Percentiles rank a stretch among this genome's conserved stretches.
Conservation (phyloP, 1,140 invertebrate species). For the Nebria ingens region DNA sequence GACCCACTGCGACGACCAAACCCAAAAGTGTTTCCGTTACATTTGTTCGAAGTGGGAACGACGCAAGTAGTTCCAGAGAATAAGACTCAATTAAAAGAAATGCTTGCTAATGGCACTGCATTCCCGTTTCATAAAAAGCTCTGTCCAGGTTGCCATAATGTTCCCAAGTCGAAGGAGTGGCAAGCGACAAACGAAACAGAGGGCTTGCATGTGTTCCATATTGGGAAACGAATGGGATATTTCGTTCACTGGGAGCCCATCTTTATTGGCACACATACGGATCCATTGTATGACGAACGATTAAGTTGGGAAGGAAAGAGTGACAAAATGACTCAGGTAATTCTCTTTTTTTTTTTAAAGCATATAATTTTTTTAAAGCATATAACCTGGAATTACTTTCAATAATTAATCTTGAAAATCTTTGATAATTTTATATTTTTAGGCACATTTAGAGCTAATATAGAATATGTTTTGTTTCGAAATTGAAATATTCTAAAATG, state of each 20-base stretch:
- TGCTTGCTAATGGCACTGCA: slow-evolving; percentile 64
- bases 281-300: slow-evolving; percentile 80
- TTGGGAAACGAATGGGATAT: slow-evolving; percentile 68
- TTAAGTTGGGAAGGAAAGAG: slow-evolving; percentile 83
- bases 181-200: slow-evolving; percentile 54
- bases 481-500: too few relatives aligned
- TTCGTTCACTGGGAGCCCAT: slow-evolving; percentile 85
- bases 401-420: slow-evolving; percentile 8
- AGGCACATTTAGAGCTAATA: neutral
- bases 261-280: slow-evolving; percentile 74
- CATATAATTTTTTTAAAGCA: slow-evolving; percentile 5
- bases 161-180: slow-evolving; percentile 79
- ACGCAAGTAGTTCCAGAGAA: slow-evolving; percentile 57
- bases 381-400: neutral
- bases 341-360: slow-evolving; percentile 4
- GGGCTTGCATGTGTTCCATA: slow-evolving; percentile 68
- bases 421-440: neutral
- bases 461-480: too few relatives aligned
- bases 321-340: slow-evolving; percentile 90
- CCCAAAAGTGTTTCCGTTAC: slow-evolving; percentile 69
- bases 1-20: slow-evolving; percentile 51
- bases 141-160: slow-evolving; percentile 78
- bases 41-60: slow-evolving; percentile 73
- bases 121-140: slow-evolving; percentile 87
- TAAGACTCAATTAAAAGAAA: slow-evolving; percentile 62